phyloP scores from a whole-genome alignment of 2,797 vertebrate species.

The Aplochiton taeniatus region DNA sequence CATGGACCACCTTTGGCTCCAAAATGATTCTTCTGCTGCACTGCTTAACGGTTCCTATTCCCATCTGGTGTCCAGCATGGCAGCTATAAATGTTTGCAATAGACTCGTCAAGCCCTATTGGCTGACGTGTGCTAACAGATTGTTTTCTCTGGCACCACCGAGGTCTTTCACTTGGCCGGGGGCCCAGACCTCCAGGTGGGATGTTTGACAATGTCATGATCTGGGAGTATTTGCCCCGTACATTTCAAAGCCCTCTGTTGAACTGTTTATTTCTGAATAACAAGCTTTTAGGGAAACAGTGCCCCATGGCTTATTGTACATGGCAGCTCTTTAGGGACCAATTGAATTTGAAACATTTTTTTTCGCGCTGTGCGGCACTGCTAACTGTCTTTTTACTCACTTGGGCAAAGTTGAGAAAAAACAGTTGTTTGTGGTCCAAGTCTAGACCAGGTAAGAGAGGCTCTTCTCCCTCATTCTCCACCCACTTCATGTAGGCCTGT shows the following conservation, averaged over 20 bases:
- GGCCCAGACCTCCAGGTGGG: background rate
- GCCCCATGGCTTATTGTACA: slow-evolving; percentile 11
- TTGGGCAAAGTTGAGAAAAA: slow-evolving; percentile 97
- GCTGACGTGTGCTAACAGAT: slow-evolving; percentile 4
- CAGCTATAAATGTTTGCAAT: slow-evolving; percentile 3
- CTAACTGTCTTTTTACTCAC: slow-evolving; percentile 67
- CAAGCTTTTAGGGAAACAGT: slow-evolving; percentile 18
- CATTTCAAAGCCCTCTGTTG: slow-evolving; percentile 23
- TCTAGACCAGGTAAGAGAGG: slow-evolving; percentile 86
- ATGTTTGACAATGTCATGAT: slow-evolving; percentile 16
- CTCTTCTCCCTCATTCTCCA: slow-evolving; percentile 84
- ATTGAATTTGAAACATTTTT: no score
- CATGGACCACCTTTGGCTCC: no score
- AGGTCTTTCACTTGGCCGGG: slow-evolving; percentile 41
- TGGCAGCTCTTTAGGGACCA: slow-evolving; percentile 4
- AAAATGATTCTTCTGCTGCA: background rate
- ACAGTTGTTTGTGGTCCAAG: slow-evolving; percentile 90
- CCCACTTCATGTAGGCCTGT: slow-evolving; percentile 94
- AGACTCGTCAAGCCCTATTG: slow-evolving; percentile 7
- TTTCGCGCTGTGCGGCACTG: no score
- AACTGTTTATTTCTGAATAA: slow-evolving; percentile 25
- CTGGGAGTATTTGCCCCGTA: slow-evolving; percentile 22
- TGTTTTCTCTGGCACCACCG: slow-evolving; percentile 21
- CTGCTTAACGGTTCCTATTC: background rate
- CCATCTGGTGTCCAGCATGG: background rate